phyloP scores from a whole-genome alignment of 2,113 vertebrate species.

The Vidua chalybeata region DNA sequence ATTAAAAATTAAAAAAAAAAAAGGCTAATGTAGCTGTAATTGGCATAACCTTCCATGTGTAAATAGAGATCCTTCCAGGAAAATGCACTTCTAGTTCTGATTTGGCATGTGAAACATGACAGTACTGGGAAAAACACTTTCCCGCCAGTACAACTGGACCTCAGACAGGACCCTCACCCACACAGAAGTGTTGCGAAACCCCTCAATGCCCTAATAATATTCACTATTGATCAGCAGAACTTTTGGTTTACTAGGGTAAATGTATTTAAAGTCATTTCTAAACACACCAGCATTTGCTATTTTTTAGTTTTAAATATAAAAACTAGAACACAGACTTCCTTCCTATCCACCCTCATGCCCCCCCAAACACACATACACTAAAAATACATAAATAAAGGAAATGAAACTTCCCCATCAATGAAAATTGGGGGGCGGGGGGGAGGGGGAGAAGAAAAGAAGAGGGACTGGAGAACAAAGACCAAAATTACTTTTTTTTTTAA shows the following conservation, averaged over 20 bases:
- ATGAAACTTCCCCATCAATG: conserved; percentile 62
- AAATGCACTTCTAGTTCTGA: conserved; percentile 26
- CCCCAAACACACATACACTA: conserved; percentile 22
- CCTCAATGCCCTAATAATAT: not conserved
- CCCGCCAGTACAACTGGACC: not conserved
- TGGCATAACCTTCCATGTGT: conserved; percentile 3
- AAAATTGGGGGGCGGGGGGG: not conserved
- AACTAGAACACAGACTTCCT: conserved; percentile 27
- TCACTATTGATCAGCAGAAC: not conserved
- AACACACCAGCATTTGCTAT: not conserved
- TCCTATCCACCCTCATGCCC: not conserved
- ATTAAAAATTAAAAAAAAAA: not conserved
- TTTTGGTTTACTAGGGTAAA: not conserved
- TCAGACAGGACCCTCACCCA: not conserved
- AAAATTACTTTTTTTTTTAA: not conserved
- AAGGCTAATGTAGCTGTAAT: not conserved
- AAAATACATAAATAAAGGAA: conserved; percentile 68
- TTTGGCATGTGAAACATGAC: not conserved
- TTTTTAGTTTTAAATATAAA: conserved; percentile 30
- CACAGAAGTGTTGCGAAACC: not conserved
- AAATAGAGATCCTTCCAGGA: conserved; percentile 41
- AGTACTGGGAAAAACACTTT: conserved; percentile 12
- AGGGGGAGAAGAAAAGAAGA: not conserved
- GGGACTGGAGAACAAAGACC: not conserved
- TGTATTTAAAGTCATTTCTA: not conserved